Evolutionary conservation across 2,888 invertebrate genomes (phyloP).

Genomic region (Atrina japonica): DNA sequence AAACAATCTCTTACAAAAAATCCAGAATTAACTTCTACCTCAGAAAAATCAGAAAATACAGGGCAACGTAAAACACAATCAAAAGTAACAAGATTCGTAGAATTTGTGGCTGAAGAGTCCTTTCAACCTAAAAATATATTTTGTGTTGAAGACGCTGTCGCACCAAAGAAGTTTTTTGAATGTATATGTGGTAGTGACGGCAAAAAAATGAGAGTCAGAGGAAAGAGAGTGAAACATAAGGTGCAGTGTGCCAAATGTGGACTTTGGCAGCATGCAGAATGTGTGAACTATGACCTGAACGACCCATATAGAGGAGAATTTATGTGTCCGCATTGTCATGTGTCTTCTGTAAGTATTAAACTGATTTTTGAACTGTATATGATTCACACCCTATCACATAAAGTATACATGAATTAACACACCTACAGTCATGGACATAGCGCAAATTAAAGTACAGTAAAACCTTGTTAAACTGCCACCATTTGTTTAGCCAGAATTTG

Average conservation of each 20-base stretch:
- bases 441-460: no score
- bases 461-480: no score
- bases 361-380: no score
- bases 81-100: constrained; percentile 13
- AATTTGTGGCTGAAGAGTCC: constrained; percentile 14
- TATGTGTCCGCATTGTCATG: constrained; percentile 87
- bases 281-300: constrained; percentile 83
- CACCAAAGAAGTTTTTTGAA: constrained; percentile 73
- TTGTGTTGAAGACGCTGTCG: not conserved
- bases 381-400: no score
- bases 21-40: no score
- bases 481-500: no score
- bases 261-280: constrained; percentile 85
- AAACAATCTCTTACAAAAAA: no score
- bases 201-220: constrained; percentile 73
- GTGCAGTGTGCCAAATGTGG: constrained; percentile 84
- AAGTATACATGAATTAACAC: no score
- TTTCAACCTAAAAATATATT: constrained; percentile 28
- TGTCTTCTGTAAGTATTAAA: constrained; percentile 76
- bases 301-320: constrained; percentile 81
- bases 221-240: constrained; percentile 76
- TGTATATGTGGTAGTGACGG: constrained; percentile 80
- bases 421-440: no score
- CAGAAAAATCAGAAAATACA: no score
- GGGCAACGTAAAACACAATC: not conserved